Evolutionary conservation across 2,113 vertebrate genomes (phyloP), one percentile per base, ranked within the genome.

Genomic region (Onychostruthus taczanowskii): DNA sequence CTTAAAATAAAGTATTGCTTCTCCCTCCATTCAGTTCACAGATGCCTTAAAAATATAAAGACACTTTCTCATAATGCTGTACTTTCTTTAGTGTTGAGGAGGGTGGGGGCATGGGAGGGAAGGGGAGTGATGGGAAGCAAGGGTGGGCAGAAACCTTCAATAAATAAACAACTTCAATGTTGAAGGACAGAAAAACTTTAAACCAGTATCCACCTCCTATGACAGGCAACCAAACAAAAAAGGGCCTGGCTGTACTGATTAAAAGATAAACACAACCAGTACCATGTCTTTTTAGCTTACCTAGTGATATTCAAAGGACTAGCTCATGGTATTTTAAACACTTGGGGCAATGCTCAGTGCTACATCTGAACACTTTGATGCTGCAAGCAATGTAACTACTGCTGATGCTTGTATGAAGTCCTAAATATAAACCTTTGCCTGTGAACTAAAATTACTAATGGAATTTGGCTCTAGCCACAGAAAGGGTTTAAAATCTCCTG

Each of bases 381-480:
- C 84, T 49, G 16, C 89, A 78, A 81, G 94, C 93, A 70, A 84
- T 76, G 31, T 56, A 90, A 67, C 68, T 91, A 81, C 62, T 86
- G 70, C 77, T 87, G 70, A 96, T 88, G 84, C 7, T 9, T 84
- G 47, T 46, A 92, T 82, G 58, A 78, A 95, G 66, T 58, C 77
- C 91, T 97, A 97, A 96, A 95, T 95, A 95, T 97, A 96, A 96
- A 95, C 81, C 73, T 64, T 89, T 88, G 80, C 80, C 81, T 2
- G 1, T 37, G 89, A 84, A 96, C 95, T 97, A 96, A 95, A 95
- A 95, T 94, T 96, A 94, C 94, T 75, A 79, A 84, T 46, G 84
- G 95, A 95, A 96, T 93, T 95, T 97, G 94, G 95, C 93, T 95
- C 93, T 95, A 87, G 89, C 69, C 58, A 91, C 81, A 93, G 94